phyloP scores from a whole-genome alignment of 2,888 invertebrate species.

The Microplitis manilae region DNA sequence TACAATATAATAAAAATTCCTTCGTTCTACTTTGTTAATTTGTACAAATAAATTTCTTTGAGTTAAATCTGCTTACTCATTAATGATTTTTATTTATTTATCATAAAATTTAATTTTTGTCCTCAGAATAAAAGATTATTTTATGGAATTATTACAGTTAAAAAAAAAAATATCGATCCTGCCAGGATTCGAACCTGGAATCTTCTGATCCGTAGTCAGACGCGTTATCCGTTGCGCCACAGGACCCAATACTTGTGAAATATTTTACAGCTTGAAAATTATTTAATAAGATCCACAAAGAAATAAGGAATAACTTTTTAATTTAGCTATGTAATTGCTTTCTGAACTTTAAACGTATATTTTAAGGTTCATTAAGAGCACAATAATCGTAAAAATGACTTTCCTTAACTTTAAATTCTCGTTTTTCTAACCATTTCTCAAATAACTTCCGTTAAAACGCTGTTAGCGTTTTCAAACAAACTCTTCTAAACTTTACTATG shows the following conservation, averaged over 20 bases:
- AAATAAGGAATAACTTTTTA: neutral
- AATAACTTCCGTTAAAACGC: constrained; percentile 46
- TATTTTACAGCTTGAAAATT: neutral
- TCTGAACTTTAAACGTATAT: constrained; percentile 52
- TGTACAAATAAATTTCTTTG: too few relatives aligned
- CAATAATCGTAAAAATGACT: constrained; percentile 59
- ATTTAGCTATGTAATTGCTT: constrained; percentile 17
- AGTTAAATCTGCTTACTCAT: too few relatives aligned
- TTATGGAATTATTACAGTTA: neutral
- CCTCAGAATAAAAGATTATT: neutral
- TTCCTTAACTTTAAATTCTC: constrained; percentile 41
- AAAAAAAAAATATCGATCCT: constrained; percentile 54
- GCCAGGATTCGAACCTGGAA: constrained; percentile 74
- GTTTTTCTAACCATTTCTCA: constrained; percentile 42
- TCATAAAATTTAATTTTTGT: too few relatives aligned
- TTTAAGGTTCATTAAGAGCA: constrained; percentile 62
- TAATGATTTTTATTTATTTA: too few relatives aligned
- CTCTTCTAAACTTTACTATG: constrained; percentile 47
- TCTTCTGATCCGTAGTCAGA: constrained; percentile 82
- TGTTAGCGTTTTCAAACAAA: constrained; percentile 43
- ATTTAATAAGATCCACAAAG: neutral
- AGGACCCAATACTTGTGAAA: constrained; percentile 51
- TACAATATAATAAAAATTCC: too few relatives aligned
- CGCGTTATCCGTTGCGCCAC: constrained; percentile 75
- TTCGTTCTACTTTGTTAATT: too few relatives aligned